Percentiles rank a stretch among this genome's conserved stretches.
These are phyloP conservation scores for Sebastes kiyomatsui DNA, from an alignment of 2,797 vertebrate species.

Conservation along the genomic window DNA sequence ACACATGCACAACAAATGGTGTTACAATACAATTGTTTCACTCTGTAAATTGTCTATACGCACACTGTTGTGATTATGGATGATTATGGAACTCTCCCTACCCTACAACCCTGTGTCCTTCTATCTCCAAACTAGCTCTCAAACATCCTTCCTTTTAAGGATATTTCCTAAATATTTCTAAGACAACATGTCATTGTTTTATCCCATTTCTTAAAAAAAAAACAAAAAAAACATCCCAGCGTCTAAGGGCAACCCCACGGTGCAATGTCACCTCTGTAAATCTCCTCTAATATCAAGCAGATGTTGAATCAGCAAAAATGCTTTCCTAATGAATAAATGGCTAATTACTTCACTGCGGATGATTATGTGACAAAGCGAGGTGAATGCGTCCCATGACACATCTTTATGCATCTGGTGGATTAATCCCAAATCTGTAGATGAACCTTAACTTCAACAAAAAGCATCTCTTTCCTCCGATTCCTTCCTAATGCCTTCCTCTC, in stretches of 20 bases:
- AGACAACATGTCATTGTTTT: not conserved
- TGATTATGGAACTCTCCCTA: not conserved
- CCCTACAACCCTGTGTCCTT: not conserved
- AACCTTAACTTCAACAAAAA: slow-evolving; percentile 4
- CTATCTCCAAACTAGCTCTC: not conserved
- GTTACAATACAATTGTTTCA: slow-evolving; percentile 3
- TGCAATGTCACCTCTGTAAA: slow-evolving; percentile 20
- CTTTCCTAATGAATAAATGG: slow-evolving; percentile 1
- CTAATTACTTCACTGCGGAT: slow-evolving; percentile 20
- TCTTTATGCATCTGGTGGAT: slow-evolving; percentile 16
- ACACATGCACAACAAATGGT: not conserved
- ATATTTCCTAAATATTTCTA: not conserved
- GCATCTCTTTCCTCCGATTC: not conserved
- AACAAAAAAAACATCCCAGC: not conserved
- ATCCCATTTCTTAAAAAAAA: not conserved
- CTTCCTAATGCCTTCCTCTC: slow-evolving; percentile 18
- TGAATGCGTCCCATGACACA: not conserved
- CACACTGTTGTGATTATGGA: not conserved
- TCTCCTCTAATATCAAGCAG: slow-evolving; percentile 28
- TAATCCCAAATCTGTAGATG: slow-evolving; percentile 16
- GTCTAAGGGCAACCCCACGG: not conserved
- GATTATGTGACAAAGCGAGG: slow-evolving; percentile 7
- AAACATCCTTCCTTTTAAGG: not conserved
- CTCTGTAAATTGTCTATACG: not conserved
- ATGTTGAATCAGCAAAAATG: slow-evolving; percentile 27